Conservation (phyloP, 2,888 invertebrate species). For the Patella ulyssiponensis region DNA sequence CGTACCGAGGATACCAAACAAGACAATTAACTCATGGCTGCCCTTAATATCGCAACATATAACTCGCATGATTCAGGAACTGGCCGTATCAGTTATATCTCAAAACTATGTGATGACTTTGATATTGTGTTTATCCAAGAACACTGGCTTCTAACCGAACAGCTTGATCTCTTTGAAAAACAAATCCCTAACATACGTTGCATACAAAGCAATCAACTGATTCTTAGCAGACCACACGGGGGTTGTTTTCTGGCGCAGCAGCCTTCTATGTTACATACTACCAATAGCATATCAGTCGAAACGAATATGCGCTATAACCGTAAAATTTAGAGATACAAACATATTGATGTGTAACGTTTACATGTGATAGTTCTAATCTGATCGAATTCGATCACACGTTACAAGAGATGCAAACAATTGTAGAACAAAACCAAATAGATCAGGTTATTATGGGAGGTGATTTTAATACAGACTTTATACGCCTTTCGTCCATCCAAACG, state of each 20-base stretch:
- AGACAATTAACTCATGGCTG: not conserved
- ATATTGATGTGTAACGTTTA: not conserved
- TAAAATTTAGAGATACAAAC: not conserved
- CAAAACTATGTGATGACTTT: not conserved
- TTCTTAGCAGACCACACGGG: not conserved
- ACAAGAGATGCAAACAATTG: not conserved
- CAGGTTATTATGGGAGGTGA: not conserved
- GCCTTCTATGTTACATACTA: not conserved
- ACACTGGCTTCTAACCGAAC: not conserved
- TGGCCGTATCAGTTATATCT: not conserved
- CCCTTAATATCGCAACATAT: not conserved
- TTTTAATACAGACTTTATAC: not conserved
- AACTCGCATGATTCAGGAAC: not conserved
- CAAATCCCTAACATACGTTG: not conserved
- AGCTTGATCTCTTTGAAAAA: not conserved
- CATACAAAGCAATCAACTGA: not conserved
- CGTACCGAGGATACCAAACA: not conserved
- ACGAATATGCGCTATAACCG: not conserved
- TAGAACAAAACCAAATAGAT: not conserved
- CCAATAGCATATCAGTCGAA: not conserved
- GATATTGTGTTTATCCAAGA: not conserved
- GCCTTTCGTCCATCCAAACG: not conserved
- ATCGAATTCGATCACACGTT: not conserved
- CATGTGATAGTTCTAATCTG: not conserved
- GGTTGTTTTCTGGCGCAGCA: not conserved